Conservation (phyloP, 2,888 invertebrate genomes). For the Xanthia togata region DNA sequence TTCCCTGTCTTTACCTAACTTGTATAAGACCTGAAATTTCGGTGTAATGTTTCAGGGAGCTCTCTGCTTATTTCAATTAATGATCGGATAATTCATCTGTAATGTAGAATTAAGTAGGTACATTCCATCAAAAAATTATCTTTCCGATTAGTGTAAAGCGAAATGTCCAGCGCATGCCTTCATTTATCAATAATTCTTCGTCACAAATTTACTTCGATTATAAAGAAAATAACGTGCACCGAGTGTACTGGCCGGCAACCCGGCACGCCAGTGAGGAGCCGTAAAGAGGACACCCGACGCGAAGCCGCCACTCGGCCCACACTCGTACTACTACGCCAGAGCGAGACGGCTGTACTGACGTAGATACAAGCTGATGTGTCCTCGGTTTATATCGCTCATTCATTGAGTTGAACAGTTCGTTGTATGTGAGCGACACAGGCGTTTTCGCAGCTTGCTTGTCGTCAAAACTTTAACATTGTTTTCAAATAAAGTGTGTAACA, state of each 20-base stretch:
- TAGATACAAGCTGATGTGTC: slow-evolving; percentile 66
- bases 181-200: slow-evolving; percentile 17
- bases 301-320: slow-evolving; percentile 45
- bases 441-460: slow-evolving; percentile 58
- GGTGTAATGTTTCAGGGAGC: slow-evolving; percentile 25
- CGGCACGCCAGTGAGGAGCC: slow-evolving; percentile 41
- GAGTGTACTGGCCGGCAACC: slow-evolving; percentile 29
- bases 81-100: neutral
- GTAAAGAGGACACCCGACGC: slow-evolving; percentile 30
- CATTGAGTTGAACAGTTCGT: slow-evolving; percentile 70
- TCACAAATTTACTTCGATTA: slow-evolving; percentile 20
- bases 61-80: neutral
- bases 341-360: slow-evolving; percentile 74
- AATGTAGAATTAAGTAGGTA: neutral
- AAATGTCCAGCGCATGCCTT: slow-evolving; percentile 10
- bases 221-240: slow-evolving; percentile 42
- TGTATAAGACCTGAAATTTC: slow-evolving; percentile 7
- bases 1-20: neutral
- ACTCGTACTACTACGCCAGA: slow-evolving; percentile 62
- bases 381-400: slow-evolving; percentile 70
- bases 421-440: slow-evolving; percentile 64
- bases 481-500: slow-evolving; percentile 62
- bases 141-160: neutral
- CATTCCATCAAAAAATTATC: neutral
- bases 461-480: slow-evolving; percentile 63